Evolutionary conservation across 53 echinoderm and acorn worm species (phyloP), one percentile per base, ranked within the genome.

Genomic region (Patiria pectinifera): DNA sequence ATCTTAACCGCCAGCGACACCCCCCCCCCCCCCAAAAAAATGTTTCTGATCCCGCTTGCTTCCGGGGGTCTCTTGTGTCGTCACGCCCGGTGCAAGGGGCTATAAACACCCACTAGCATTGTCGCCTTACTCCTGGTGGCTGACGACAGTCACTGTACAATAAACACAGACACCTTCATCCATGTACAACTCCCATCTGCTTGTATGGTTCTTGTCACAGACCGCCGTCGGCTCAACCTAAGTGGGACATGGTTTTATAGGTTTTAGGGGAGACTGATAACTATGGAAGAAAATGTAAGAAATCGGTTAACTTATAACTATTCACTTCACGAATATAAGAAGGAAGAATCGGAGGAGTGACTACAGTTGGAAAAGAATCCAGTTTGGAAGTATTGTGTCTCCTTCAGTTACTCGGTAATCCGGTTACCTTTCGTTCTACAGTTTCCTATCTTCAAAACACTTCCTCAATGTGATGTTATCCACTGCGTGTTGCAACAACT

Each of bases 141-240:
- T 47, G 80, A 83, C 58, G 83, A 46, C 83, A 11, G 80, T 60
- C 90, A 63, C 25, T 49, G 69, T 77, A 90, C 90, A 90, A 90
- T 90, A 90, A 90, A 90, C 90, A 90, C 48, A 90, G 90, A 90
- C 90, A 90, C 90, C 90, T 90, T 53, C 53, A 8, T 8, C 5
- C 53, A 35, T 35, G 35, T 35, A 26, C 3, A 59, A 61, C 62
- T 47, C 44, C 85, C 59, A 45, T 81, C 45, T 81, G 90, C 80
- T 90, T 90, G 90, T 81, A 69, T 44, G 49, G 5, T 14, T 4
- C 25, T 80, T 81, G 90, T 90, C 90, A 90, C 86, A 86, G 48
- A 62, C 83, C 24, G 0, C 0, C 14, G 19, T 70, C 70, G 16
- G 21, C 4, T 4, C 4, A 4, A 14, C 16, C 5, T 70, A 15